These are phyloP conservation scores for Arenaria interpres DNA, from an alignment of 2,113 vertebrate species.

Conservation along the genomic window DNA sequence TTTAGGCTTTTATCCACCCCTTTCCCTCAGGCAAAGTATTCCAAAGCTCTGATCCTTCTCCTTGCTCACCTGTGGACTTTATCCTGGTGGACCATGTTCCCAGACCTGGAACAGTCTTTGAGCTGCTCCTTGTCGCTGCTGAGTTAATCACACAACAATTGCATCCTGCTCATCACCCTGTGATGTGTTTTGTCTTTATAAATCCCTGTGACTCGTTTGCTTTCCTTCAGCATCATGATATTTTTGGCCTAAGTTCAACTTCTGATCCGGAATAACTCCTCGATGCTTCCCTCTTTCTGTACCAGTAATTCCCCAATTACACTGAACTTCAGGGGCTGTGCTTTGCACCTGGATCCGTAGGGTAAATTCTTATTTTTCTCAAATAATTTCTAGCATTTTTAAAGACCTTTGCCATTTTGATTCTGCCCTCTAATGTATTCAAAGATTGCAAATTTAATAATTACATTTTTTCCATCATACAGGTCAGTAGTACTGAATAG, in stretches of 20 bases:
- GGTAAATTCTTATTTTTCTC: background rate
- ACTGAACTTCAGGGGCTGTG: background rate
- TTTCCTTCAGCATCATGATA: background rate
- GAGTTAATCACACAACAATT: background rate
- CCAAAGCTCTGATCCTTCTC: background rate
- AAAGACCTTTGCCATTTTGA: background rate
- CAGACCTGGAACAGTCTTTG: background rate
- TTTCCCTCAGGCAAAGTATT: fast-evolving
- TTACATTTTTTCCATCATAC: background rate
- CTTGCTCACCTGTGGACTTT: background rate
- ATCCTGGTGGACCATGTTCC: background rate
- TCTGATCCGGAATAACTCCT: background rate
- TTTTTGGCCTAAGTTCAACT: background rate
- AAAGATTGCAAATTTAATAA: background rate
- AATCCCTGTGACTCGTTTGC: background rate
- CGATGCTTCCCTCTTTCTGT: background rate
- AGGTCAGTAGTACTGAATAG: too few relatives aligned
- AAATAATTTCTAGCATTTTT: background rate
- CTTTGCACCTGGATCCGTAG: background rate
- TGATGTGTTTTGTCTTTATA: background rate
- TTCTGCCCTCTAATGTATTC: background rate
- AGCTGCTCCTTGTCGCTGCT: background rate
- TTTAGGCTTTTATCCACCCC: background rate
- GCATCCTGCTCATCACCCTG: background rate
- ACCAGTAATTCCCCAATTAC: background rate